These are phyloP conservation scores for Anthopleura sola DNA, from an alignment of 64 coral and sea anemone genomes.

Conservation along the genomic window DNA sequence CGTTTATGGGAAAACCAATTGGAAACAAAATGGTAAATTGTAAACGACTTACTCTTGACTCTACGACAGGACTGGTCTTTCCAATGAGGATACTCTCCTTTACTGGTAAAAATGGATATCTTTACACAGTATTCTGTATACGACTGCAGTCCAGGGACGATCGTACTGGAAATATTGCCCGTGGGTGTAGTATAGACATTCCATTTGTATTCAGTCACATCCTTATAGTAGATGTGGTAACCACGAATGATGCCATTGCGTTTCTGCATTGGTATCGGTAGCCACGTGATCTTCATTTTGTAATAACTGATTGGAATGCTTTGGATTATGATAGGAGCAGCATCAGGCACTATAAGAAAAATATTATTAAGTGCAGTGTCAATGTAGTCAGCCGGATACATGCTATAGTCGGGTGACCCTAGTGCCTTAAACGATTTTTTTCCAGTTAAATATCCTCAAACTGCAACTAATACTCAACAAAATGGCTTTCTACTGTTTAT, in stretches of 20 bases:
- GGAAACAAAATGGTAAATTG: too few species aligned
- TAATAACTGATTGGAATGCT: not conserved
- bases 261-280: not conserved
- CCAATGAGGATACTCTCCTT: not conserved
- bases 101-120: conserved; percentile 5
- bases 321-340: not conserved
- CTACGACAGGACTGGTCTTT: not conserved
- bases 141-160: conserved; percentile 15
- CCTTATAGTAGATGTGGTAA: not conserved
- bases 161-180: not conserved
- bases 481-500: too few species aligned
- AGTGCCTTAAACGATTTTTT: too few species aligned
- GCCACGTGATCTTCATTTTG: not conserved
- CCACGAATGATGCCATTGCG: conserved; percentile 20
- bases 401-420: too few species aligned
- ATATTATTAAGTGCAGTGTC: too few species aligned
- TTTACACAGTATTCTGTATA: conserved; percentile 8
- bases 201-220: not conserved
- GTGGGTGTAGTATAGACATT: not conserved
- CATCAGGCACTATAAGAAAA: not conserved
- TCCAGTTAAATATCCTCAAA: too few species aligned
- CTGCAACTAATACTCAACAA: too few species aligned
- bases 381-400: too few species aligned
- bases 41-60: not conserved
- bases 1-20: too few species aligned